Evolutionary conservation across 2,113 vertebrate species (phyloP).

Genomic region (Boleophthalmus pectinirostris): DNA sequence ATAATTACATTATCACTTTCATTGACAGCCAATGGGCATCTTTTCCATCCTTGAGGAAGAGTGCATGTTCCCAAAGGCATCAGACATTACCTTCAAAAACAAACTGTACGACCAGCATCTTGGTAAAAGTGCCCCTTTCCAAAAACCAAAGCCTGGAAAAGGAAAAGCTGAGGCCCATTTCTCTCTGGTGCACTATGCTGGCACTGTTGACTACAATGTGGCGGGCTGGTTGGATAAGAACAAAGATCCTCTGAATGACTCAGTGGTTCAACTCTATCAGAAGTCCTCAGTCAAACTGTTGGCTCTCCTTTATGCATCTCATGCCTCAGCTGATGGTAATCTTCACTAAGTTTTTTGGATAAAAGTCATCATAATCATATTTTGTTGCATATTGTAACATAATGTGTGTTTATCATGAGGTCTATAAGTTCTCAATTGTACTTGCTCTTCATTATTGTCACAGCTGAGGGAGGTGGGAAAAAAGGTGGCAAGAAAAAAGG

Average conservation of each 20-base stretch:
- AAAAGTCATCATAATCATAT: background rate
- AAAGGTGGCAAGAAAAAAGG: constrained; percentile 93
- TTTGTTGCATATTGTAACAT: background rate
- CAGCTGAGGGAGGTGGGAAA: constrained; percentile 68
- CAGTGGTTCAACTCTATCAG: constrained; percentile 76
- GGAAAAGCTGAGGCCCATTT: constrained; percentile 76
- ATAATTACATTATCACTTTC: too few relatives aligned
- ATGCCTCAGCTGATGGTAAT: constrained; percentile 55
- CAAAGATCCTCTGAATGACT: constrained; percentile 78
- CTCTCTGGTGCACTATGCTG: constrained; percentile 73
- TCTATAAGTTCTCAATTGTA: background rate
- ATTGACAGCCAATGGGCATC: constrained; percentile 9
- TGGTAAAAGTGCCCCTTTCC: constrained; percentile 75
- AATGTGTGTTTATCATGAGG: background rate
- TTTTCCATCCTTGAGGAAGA: constrained; percentile 17
- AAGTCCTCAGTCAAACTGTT: constrained; percentile 72
- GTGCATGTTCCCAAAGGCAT: constrained; percentile 14
- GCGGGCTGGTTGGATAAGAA: constrained; percentile 75
- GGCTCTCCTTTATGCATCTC: constrained; percentile 54
- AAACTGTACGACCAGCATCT: constrained; percentile 88
- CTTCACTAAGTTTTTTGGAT: background rate
- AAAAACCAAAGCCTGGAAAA: constrained; percentile 71
- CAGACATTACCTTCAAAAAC: constrained; percentile 81
- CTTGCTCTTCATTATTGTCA: background rate
- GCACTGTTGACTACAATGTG: constrained; percentile 77